These are phyloP conservation scores for Tragelaphus oryx DNA, from an alignment of 2,797 vertebrate genomes.

Conservation along the genomic window DNA sequence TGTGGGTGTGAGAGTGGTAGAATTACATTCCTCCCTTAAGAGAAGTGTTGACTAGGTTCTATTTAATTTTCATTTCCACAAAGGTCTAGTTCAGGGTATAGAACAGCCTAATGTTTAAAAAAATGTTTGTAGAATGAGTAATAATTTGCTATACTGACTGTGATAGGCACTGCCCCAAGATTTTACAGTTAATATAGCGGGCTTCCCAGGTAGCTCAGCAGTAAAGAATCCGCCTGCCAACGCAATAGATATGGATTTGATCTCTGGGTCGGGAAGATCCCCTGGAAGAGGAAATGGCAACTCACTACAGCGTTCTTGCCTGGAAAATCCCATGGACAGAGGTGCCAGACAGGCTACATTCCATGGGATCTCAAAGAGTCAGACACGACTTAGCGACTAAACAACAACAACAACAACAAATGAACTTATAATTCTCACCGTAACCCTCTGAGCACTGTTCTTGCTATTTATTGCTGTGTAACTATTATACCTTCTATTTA, in stretches of 20 bases:
- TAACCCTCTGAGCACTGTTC: background rate
- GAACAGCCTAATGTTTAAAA: background rate
- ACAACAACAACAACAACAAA: background rate
- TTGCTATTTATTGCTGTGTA: background rate
- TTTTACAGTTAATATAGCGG: background rate
- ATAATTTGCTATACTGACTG: background rate
- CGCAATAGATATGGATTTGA: background rate
- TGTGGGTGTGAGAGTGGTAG: no score
- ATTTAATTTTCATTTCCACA: background rate
- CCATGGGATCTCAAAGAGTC: background rate
- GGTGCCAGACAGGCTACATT: background rate
- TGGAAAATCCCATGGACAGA: background rate
- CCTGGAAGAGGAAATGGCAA: background rate
- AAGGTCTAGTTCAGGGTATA: background rate
- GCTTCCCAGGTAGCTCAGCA: background rate
- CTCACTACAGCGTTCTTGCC: background rate
- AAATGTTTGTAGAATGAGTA: background rate
- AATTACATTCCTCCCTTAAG: background rate
- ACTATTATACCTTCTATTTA: background rate
- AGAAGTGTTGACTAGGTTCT: background rate
- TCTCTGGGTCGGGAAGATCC: background rate
- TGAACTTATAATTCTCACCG: background rate
- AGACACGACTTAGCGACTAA: background rate
- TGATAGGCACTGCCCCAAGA: background rate
- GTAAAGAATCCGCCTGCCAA: background rate